Base-by-base conservation (phyloP, 2,888 invertebrate species). In the Homarus gammarus region DNA sequence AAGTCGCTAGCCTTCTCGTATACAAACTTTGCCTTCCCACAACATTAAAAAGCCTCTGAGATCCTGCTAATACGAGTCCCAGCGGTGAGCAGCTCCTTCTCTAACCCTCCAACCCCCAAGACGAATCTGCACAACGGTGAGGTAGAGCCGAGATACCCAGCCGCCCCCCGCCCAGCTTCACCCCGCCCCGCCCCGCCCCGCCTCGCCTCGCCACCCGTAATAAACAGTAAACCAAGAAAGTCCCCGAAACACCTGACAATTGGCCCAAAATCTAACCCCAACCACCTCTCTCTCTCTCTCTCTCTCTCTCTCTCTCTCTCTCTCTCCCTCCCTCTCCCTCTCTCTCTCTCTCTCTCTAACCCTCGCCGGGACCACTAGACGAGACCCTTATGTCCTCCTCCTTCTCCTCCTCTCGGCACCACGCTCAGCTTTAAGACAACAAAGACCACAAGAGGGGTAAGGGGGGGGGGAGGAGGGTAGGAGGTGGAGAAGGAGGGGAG, bases 401-500 rank as follows among this genome's bases (percentile, higher is more conserved):
- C 49, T 38, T 12, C 5, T 27, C 70, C 36, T 70, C 70, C 70
- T 15, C 70, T 15, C 70, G 49, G n/a, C 75, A 75, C 31, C 27
- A 27, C 44, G 75, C 75, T 75, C 75, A 75, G 75, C 75, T 75
- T 75, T 49, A 75, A 75, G 31, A 44, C 44, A 49, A 49, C 75
- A 75, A 75, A 49, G 40, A 31, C 40, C 75, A 75, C 49, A 49
- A 40, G 40, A 49, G n/a, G 44, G 44, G 75, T 18, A 38, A n/a
- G n/a, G n/a, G 12, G 44, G 44, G 12, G 44, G 5, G 12, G 64
- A 64, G 64, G 12, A n/a, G n/a, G 22, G 56, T 18, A 64, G 64
- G 22, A 64, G 31, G 15, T 27, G 64, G 31, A 64, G 22, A 27
- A 27, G 64, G 64, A 64, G 5, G 18, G 64, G n/a, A 3, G 27